Base-by-base conservation (phyloP, 2,113 vertebrate genomes). In the Polypterus bichir region DNA sequence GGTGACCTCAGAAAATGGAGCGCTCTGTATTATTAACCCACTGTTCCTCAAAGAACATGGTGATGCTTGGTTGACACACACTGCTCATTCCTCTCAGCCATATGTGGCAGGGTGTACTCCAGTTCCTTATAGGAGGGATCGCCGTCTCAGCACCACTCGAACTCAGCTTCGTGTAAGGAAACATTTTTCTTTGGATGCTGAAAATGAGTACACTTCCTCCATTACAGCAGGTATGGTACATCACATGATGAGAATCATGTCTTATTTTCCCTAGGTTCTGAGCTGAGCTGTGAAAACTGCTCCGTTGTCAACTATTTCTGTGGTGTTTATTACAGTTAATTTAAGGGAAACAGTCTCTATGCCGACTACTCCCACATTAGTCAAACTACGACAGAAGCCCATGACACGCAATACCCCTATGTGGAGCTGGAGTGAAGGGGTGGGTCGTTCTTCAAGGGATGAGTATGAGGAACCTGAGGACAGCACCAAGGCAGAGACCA, bases 21-120 rank as follows among this genome's bases (percentile, higher is more conserved):
- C 86, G 0, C 68, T 92, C 45, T 92, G 81, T 8, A 64, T 93
- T 69, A 83, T 92, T 62, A 95, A 93, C 70, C 89, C 85, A 0
- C 86, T 93, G 4, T 92, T 89, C 69, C 60, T 91, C 7, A 77
- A 74, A 5, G 86, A 88, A 5, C 92, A 93, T 1, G 79, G 86
- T 7, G 75, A 82, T 9, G 77, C 74, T 0, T 87, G 67, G 67
- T 59, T 80, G 57, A 70, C 78, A 11, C 55, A 66, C 4, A 6
- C 44, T 9, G 9, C 60, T 7, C 45, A 53, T 8, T 6, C 63
- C 3, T 10, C 48, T 5, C 3, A 3, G 5, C 61, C 55, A 46
- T 9, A 4, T 1, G 46, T 5, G 45, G 5, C 9, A 49, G 27
- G 27, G 7, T 27, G 27, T 27, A 27, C 27, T 2, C 27, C 51